phyloP scores from a whole-genome alignment of 2,113 vertebrate genomes.

The Anser cygnoides region DNA sequence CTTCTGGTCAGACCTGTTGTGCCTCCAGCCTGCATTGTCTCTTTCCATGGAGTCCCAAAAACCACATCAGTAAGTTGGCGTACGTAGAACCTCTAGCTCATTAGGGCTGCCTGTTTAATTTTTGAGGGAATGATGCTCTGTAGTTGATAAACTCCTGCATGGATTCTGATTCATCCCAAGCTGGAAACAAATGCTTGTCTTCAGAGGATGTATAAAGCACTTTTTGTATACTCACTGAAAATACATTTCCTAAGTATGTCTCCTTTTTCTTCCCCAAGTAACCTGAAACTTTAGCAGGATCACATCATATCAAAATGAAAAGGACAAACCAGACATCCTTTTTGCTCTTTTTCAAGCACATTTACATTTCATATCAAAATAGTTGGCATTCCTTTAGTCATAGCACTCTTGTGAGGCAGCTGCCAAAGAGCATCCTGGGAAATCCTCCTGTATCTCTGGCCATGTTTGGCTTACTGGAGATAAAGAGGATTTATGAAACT shows the following conservation, averaged over 20 bases:
- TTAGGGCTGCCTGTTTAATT: not conserved
- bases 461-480: conserved; percentile 19
- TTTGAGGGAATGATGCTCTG: not conserved
- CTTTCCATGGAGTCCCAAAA: not conserved
- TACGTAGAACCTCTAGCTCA: not conserved
- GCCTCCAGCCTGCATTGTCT: not conserved
- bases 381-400: not conserved
- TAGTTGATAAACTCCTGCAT: not conserved
- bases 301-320: not conserved
- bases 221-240: not conserved
- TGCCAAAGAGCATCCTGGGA: conserved; percentile 1
- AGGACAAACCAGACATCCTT: not conserved
- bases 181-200: not conserved
- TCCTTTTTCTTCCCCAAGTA: not conserved
- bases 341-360: not conserved
- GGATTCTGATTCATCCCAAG: not conserved
- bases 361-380: not conserved
- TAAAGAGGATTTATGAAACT: conserved; percentile 50
- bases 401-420: not conserved
- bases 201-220: not conserved
- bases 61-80: not conserved
- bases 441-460: not conserved
- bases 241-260: not conserved
- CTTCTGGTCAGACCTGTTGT: not conserved
- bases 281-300: not conserved